Evolutionary conservation across 2,888 invertebrate genomes (phyloP), one percentile per base, ranked within the genome.

Genomic region (Caenorhabditis parvicauda): DNA sequence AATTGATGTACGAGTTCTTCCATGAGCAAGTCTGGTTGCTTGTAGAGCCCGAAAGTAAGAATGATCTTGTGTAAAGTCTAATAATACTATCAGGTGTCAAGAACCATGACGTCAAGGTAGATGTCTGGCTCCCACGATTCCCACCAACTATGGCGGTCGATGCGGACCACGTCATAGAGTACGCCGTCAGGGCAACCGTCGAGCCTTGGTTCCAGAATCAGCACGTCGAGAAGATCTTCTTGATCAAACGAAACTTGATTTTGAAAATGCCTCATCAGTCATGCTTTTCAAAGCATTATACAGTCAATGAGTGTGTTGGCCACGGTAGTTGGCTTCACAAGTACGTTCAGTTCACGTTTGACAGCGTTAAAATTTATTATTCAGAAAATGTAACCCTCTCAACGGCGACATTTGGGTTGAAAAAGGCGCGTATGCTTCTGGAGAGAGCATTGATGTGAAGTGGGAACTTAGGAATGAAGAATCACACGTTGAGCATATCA

Each of bases 51-150:
- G 50, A 54, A 45, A 57, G 64, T 64, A 21, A 19, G 1, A 17
- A 32, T 27, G 28, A 6, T 17, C 32, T 17, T 41, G 22, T 17
- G n/a, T 24, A n/a, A 2, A 1, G 25, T 37, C 35, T 49, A 39
- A 19, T 19, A 19, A 24, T 4, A 22, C 12, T 43, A 49, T 39
- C 46, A 66, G 66, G 43, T 25, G 45, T 44, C 25, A 38, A 59
- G 37, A 41, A 47, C 12, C 58, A 63, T 21, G 42, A 59, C 22
- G 62, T 55, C 17, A 35, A 51, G 21, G 56, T 74, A 9, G 73
- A 74, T 41, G 70, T 69, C 1, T 72, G 75, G 67, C 62, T 75
- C 7, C 71, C 67, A 0, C 52, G 74, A 39, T 72, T 75, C 45
- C 75, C 75, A 19, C 75, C 75, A 24, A 57, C 72, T 7, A 64